These are phyloP conservation scores for Hippoglossus stenolepis DNA, from an alignment of 2,113 vertebrate genomes.

Conservation along the genomic window DNA sequence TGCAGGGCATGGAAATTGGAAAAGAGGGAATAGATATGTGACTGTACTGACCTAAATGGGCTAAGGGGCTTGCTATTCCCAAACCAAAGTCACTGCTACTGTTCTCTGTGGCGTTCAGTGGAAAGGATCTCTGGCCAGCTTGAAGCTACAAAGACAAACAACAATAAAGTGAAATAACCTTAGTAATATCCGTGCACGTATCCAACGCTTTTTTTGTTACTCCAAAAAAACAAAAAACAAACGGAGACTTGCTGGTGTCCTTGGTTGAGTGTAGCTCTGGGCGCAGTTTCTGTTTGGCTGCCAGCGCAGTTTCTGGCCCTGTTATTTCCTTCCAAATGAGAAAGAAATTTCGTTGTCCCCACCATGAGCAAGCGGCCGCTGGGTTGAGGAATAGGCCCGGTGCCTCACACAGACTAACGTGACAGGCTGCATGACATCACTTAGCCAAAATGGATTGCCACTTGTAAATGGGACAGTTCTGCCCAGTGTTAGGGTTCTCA, in stretches of 20 bases:
- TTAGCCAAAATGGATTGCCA: slow-evolving; percentile 82
- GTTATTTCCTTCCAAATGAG: slow-evolving; percentile 79
- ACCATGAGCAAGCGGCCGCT: slow-evolving; percentile 66
- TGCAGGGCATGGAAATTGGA: slow-evolving; percentile 72
- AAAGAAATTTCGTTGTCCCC: slow-evolving; percentile 75
- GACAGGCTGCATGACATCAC: slow-evolving; percentile 81
- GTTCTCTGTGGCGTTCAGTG: slow-evolving; percentile 45
- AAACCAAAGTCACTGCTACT: slow-evolving; percentile 50
- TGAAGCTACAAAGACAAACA: slow-evolving; percentile 43
- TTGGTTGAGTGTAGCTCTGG: slow-evolving; percentile 69
- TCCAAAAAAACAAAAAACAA: slow-evolving; percentile 30
- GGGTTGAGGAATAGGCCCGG: slow-evolving; percentile 74
- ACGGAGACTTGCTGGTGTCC: slow-evolving; percentile 65
- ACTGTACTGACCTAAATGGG: slow-evolving; percentile 54
- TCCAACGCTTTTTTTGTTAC: slow-evolving; percentile 44
- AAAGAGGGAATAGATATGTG: slow-evolving; percentile 69
- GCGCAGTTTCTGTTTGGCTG: slow-evolving; percentile 68
- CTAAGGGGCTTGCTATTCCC: slow-evolving; percentile 62
- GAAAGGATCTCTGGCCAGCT: slow-evolving; percentile 49
- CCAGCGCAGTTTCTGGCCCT: slow-evolving; percentile 68
- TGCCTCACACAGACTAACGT: slow-evolving; percentile 75
- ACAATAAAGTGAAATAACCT: slow-evolving; percentile 57
- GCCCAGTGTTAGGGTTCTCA: slow-evolving; percentile 68
- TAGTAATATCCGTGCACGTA: slow-evolving; percentile 51
- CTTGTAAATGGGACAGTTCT: slow-evolving; percentile 75